Evolutionary conservation across 2,113 vertebrate genomes (phyloP), one percentile per base, ranked within the genome.

Genomic region (Cyanistes caeruleus): DNA sequence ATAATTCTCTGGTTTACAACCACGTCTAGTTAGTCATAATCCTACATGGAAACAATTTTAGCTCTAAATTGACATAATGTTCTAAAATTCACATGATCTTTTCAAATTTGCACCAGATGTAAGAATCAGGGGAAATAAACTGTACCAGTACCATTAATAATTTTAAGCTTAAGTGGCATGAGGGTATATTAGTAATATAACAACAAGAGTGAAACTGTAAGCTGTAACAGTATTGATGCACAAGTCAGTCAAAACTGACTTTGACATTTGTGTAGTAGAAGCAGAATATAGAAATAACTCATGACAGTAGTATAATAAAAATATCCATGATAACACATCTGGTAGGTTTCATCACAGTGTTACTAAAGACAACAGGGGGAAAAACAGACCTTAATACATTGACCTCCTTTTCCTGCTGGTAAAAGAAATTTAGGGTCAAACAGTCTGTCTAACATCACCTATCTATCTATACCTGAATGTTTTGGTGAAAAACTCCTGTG

Each of bases 281-380:
- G 58, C 7, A 89, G 74, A 93, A 73, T 58, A 37, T 35, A 89
- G 91, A 89, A 92, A 75, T 49, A 91, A 85, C 8, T 44, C 53
- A 62, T n/a, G n/a, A 55, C 20, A 80, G 51, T 28, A 78, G 63
- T 11, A 28, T 35, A 92, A 44, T 48, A 89, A 84, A 89, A 60
- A 33, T 15, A 27, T 51, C n/a, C 59, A 3, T 12, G 8, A 64
- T 39, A 81, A 53, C 48, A 64, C 20, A 77, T 28, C 7, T 69
- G 16, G n/a, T 60, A 87, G 43, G n/a, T 68, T 64, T 75, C 30
- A 37, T 14, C 9, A 33, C 19, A 69, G 39, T 46, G 25, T 43
- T 43, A 43, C 43, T 44, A 20, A 14, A 53, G 30, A 30, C 9
- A 82, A 48, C 6, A 7, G 11, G 6, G 5, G 1, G 0, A 3